phyloP scores from a whole-genome alignment of 2,797 vertebrate species.

The Okamejei kenojei region DNA sequence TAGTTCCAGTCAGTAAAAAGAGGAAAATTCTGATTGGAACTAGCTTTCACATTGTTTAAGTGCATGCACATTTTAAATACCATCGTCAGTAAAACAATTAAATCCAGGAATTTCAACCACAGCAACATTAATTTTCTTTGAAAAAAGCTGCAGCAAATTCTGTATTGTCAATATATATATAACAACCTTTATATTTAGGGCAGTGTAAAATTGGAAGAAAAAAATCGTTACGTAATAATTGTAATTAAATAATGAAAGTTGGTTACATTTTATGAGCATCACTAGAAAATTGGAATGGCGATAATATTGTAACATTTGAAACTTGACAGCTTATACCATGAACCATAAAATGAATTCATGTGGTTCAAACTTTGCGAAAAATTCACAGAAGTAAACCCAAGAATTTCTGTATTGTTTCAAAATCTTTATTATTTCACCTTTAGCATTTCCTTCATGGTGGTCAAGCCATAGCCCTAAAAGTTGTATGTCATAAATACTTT shows the following conservation, averaged over 20 bases:
- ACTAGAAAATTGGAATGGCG: not conserved
- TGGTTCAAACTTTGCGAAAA: not conserved
- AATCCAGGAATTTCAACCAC: not conserved
- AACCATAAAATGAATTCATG: not conserved
- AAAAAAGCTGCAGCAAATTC: not conserved
- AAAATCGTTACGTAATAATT: not conserved
- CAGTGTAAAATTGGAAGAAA: not conserved
- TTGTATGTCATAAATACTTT: slow-evolving; percentile 51
- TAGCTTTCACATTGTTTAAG: not conserved
- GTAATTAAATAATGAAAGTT: not conserved
- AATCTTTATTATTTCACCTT: not conserved
- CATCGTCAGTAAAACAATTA: not conserved
- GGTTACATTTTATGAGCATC: not conserved
- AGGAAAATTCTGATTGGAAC: not conserved
- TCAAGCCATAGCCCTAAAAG: slow-evolving; percentile 56
- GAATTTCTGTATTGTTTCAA: not conserved
- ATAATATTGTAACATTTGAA: not conserved
- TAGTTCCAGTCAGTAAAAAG: not conserved
- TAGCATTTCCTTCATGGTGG: slow-evolving; percentile 39
- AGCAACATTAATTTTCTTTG: not conserved
- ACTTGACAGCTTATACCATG: not conserved
- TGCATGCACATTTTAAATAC: not conserved
- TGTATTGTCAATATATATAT: not conserved
- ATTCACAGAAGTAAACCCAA: not conserved
- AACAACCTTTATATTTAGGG: not conserved